Base-by-base conservation (phyloP, 2,113 vertebrate species). In the Canis aureus region DNA sequence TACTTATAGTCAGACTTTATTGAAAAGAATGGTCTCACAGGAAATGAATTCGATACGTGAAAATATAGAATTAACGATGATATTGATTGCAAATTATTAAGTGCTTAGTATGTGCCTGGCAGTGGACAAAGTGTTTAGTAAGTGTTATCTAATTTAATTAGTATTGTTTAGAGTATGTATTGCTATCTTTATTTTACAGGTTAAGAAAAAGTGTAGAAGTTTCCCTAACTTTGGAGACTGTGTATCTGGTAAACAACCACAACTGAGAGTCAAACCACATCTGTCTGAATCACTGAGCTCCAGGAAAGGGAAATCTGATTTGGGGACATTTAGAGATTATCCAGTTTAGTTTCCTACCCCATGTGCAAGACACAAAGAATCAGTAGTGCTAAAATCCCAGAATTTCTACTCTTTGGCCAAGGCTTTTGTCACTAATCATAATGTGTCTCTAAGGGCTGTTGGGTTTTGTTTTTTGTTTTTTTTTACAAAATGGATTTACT, bases 401-500 rank as follows among this genome's bases (percentile, higher is more conserved):
- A 69, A 55, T 93, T 49, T 73, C 57, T 66, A 64, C 20, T 80
- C 49, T 94, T 79, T 49, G n/a, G 5, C 11, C 15, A 90, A 95
- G 25, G 11, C 29, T 81, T 96, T 95, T 59, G 20, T 3, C 38
- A 51, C 27, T 78, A 51, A 60, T 53, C 22, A 27, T 29, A 3
- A 29, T 67, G 5, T 93, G 55, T 96, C n/a, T 95, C 49, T 80
- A 92, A 71, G 5, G 95, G 35, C 60, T 91, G 15, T 69, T 84
- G 4, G n/a, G 67, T 62, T 55, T 62, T 53, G 27, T 53, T 38
- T 69, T 67, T 67, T 67, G 57, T 59, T 59, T 74, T 93, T 69
- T 93, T 69, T 90, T n/a, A 66, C 38, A 78, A 97, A 92, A 91
- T 60, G 76, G 20, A 95, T 76, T 89, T 20, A 19, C 59, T 55